Base-by-base conservation (phyloP, 2,797 vertebrate genomes). In the Miichthys miiuy region DNA sequence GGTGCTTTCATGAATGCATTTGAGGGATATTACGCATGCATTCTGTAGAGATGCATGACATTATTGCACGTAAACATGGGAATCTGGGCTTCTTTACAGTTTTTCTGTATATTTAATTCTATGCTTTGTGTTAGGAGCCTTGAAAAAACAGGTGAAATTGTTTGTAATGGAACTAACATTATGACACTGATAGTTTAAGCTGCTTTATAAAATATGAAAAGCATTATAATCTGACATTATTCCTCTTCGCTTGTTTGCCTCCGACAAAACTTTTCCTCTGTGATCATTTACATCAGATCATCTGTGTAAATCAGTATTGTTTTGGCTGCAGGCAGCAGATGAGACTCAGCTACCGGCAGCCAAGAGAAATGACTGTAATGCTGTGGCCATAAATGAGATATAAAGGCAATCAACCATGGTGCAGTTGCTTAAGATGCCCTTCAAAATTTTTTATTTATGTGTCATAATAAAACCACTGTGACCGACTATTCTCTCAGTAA, bases 1-100 rank as follows among this genome's bases (percentile, higher is more conserved):
- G 9, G 2, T 16, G 54, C 16, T 11, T 1, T 21, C 42, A 12
- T 72, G 30, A 74, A 80, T 63, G 34, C 51, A 67, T 72, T 56
- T 23, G 5, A 56, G 21, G 57, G 30, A 52, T 52, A 51, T 61
- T 13, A 27, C 16, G 38, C 70, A 81, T 82, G 82, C 80, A 74
- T 80, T 80, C 23, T 55, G 17, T n/a, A 42, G 23, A 27, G 61
- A 84, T 84, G 83, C 87, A 90, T 88, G 89, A 34, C 41, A 51
- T 21, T 9, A n/a, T 7, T 74, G 64, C 68, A 73, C 57, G 55
- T 57, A 23, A 71, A 25, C 47, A 25, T 73, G 81, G 66, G 47
- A 65, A 48, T 56, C 27, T 68, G 60, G 70, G 77, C 0, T 2
- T 64, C 3, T 55, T 71, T 60, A 69, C 14, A 3, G 27, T 67